These are phyloP conservation scores for Carduelis carduelis DNA, from an alignment of 2,797 vertebrate genomes.

Conservation along the genomic window DNA sequence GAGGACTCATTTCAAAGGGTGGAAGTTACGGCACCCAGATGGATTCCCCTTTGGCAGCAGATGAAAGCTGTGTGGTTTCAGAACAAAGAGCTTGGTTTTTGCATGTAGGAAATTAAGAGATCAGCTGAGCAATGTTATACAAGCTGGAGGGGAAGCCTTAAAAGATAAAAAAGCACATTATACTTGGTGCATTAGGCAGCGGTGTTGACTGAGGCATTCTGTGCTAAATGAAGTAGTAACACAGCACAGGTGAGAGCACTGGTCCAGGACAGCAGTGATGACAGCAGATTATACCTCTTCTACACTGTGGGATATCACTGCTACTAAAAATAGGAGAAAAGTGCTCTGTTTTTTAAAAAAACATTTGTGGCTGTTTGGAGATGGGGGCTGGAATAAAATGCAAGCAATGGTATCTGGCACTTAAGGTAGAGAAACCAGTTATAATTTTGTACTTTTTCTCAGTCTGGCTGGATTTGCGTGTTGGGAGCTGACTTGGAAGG, in stretches of 20 bases:
- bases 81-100: background rate
- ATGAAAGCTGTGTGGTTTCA: slow-evolving; percentile 27
- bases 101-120: slow-evolving; percentile 21
- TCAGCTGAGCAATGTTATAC: background rate
- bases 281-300: background rate
- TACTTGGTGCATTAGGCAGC: background rate
- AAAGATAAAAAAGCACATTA: background rate
- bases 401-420: background rate
- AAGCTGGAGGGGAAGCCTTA: background rate
- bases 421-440: background rate
- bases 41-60: slow-evolving; percentile 22
- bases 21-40: background rate
- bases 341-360: background rate
- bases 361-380: background rate
- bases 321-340: background rate
- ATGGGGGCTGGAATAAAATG: background rate
- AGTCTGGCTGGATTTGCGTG: background rate
- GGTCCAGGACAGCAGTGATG: background rate
- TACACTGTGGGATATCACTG: background rate
- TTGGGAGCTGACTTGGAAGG: background rate
- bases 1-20: background rate
- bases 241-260: background rate
- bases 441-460: background rate
- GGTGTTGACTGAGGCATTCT: background rate
- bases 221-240: background rate